Evolutionary conservation across 2,113 vertebrate genomes (phyloP), one percentile per base, ranked within the genome.

Genomic region (Melanerpes formicivorus): DNA sequence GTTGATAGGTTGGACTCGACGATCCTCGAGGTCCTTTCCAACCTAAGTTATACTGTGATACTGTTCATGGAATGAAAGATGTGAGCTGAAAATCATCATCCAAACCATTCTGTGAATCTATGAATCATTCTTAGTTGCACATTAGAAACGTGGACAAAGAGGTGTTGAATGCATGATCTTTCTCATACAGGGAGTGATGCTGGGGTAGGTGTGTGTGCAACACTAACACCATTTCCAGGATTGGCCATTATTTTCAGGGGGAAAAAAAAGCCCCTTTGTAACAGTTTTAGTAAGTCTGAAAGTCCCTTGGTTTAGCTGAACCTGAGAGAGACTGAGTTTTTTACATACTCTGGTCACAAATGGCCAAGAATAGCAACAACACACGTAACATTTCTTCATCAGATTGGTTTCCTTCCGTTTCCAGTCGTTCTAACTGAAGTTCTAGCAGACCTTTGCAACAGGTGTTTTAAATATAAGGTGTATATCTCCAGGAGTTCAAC

Each of bases 391-490:
- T 85, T 85, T 96, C 87, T 92, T 78, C 69, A 93, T 95, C 94
- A 93, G 87, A 87, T 96, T 50, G 37, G 70, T 93, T 93, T 95
- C 80, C 85, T 96, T 96, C 96, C 59, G 25, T 93, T 95, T 96
- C 87, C 69, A 96, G 87, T 85, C 82, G 84, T 88, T 95, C 91
- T 96, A 96, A 96, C 95, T 59, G 90, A 93, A 92, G 88, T 95
- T 96, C 87, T 95, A 46, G 75, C 88, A 92, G 65, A 80, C 87
- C 82, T 84, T 66, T 4, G 1, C 65, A 91, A 79, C 96, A 96
- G 93, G 95, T 96, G 94, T 78, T 93, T 90, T 85, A 95, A 81
- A 93, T 96, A 65, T 80, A 95, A 96, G 94, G 95, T 96, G 80
- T 93, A 25, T 59, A 81, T 91, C 87, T 93, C 63, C 25, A 80